A percentile compares a stretch with the other conserved stretches of the same genome.
Conservation (phyloP, 2,113 vertebrate genomes). For the Phaetusa simplex region DNA sequence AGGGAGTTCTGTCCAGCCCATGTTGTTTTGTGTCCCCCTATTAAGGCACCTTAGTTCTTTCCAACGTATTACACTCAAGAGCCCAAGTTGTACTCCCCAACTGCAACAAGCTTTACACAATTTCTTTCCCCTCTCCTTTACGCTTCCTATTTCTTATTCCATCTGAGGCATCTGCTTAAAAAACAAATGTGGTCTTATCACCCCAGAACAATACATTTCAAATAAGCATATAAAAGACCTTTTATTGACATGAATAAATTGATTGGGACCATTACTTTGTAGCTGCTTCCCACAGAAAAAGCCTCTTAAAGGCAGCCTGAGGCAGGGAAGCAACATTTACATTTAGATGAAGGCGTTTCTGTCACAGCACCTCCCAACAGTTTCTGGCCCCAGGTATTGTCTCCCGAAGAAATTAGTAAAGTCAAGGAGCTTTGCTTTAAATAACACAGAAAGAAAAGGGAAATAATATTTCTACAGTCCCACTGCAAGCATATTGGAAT, state of each 20-base stretch:
- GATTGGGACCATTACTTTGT: constrained; percentile 36
- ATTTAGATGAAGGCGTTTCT: constrained; percentile 68
- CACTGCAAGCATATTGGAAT: background rate
- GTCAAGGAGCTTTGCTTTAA: background rate
- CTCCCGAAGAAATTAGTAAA: background rate
- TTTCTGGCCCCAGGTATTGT: background rate
- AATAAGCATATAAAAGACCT: constrained; percentile 20
- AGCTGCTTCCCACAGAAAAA: constrained; percentile 23
- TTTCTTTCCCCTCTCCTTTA: background rate
- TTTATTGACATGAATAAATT: constrained; percentile 47
- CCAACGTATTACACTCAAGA: background rate
- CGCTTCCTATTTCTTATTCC: background rate
- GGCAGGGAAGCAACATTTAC: constrained; percentile 50
- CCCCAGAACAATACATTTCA: constrained; percentile 35
- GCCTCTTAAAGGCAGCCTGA: constrained; percentile 17
- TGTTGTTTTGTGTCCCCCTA: fast-evolving
- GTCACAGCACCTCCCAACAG: constrained; percentile 2
- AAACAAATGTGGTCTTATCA: background rate
- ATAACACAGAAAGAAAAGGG: background rate
- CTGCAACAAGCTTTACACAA: background rate
- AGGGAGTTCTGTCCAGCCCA: background rate
- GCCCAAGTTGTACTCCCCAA: background rate
- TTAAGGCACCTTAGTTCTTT: background rate
- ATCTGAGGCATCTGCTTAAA: background rate
- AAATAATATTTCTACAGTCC: background rate